phyloP scores from a whole-genome alignment of 2,888 invertebrate genomes.

The Melikaiella ostensackeni region DNA sequence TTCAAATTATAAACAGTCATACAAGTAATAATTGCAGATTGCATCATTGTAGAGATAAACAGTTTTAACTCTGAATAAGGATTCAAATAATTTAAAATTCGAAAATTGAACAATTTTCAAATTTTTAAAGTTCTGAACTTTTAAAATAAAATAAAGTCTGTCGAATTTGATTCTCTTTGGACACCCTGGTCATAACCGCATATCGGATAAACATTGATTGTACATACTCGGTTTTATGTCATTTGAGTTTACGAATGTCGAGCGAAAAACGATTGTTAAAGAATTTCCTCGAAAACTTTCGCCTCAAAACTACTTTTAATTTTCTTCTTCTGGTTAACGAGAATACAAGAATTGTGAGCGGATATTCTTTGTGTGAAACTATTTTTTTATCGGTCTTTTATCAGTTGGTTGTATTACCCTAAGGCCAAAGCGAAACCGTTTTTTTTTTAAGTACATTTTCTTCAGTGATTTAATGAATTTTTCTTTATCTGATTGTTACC shows the following conservation, averaged over 20 bases:
- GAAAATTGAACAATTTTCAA: no score
- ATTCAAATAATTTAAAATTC: no score
- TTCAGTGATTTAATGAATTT: not conserved
- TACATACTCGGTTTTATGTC: not conserved
- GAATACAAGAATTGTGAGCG: not conserved
- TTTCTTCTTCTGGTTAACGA: not conserved
- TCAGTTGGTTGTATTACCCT: slow-evolving; percentile 1
- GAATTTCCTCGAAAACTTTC: not conserved
- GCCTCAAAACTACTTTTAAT: not conserved
- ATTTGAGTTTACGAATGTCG: not conserved
- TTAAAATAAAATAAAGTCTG: no score
- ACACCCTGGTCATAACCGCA: not conserved
- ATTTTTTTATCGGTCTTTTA: slow-evolving; percentile 33
- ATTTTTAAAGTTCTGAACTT: no score
- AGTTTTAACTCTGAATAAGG: no score
- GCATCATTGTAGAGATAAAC: no score
- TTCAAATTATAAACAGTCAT: no score
- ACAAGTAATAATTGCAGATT: no score
- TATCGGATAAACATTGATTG: slow-evolving; percentile 7
- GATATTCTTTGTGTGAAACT: not conserved
- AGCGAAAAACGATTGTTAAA: not conserved
- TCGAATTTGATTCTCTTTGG: no score
- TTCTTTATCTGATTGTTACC: not conserved
- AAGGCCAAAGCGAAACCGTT: not conserved
- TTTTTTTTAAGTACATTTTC: not conserved